A percentile compares a stretch with the other conserved stretches of the same genome.
These are phyloP conservation scores for Herpailurus yagouaroundi DNA, from an alignment of 2,113 vertebrate species.

Conservation along the genomic window DNA sequence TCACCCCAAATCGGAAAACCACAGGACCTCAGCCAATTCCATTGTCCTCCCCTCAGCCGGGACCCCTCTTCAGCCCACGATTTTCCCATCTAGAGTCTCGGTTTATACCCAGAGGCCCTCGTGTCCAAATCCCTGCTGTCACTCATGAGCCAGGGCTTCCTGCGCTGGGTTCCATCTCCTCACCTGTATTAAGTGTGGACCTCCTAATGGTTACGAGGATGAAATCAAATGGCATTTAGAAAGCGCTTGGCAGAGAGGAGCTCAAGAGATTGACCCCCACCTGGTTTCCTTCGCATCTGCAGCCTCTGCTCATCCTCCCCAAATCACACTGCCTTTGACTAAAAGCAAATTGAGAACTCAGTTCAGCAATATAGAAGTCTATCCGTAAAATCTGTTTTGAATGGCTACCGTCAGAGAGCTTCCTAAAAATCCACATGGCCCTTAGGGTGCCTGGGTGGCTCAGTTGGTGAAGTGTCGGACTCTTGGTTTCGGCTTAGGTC, in stretches of 20 bases:
- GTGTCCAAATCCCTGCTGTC: too few relatives aligned
- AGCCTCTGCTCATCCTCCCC: neutral
- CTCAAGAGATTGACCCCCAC: neutral
- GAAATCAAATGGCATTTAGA: neutral
- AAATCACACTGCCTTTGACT: neutral
- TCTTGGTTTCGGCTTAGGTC: too few relatives aligned
- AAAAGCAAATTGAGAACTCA: neutral
- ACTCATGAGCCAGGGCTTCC: neutral
- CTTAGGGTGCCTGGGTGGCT: neutral
- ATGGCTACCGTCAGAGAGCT: neutral
- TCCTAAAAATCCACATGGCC: neutral
- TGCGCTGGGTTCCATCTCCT: neutral
- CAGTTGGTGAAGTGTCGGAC: too few relatives aligned
- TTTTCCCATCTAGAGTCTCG: neutral
- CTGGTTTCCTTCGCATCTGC: neutral
- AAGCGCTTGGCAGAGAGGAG: neutral
- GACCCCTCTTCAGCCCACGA: neutral
- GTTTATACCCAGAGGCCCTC: neutral
- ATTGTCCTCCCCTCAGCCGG: too few relatives aligned
- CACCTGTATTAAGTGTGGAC: neutral
- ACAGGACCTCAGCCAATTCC: neutral
- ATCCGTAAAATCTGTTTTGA: neutral
- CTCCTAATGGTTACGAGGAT: too few relatives aligned
- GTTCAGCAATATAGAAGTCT: neutral
- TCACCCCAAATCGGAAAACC: rapidly evolving